Base-by-base conservation (phyloP, 37 sponge, comb jelly and placozoan genomes). In the Spongilla lacustris region DNA sequence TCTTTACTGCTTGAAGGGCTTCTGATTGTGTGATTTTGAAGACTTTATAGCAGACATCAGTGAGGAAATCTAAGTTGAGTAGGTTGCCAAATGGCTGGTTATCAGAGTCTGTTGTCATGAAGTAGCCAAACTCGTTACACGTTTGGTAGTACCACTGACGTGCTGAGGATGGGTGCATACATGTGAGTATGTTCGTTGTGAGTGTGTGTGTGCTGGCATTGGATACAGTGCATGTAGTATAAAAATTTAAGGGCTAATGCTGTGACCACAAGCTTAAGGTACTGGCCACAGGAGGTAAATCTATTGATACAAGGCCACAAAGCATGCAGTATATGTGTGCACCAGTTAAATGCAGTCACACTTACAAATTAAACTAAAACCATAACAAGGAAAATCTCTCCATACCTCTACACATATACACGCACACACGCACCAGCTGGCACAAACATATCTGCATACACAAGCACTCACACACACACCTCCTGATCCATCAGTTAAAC, bases 51-150 rank as follows among this genome's bases (percentile, higher is more conserved):
- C 96, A 96, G 41, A 81, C 73, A 48, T 91, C 69, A 32, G 86
- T 68, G 68, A 23, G 82, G 46, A 74, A 88, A 49, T 24, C 68
- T 50, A 91, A 69, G 2, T 92, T 48, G 67, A 96, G 79, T 23
- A 88, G 76, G 19, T 46, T 48, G 11, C 94, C 92, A 79, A 96
- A 96, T 0, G 89, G 89, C 35, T 93, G 91, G 58, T 77, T 17
- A 26, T 30, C 27, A 26, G 89, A 84, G 90, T 96, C 90, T 21
- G 94, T 75, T 13, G 95, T 96, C 86, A 91, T 94, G 82, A 76
- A 96, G 81, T 89, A 96, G 48, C 91, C 96, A 96, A 96, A 96
- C 78, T 93, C 92, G 4, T 74, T 86, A 82, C 96, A 96, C 0
- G 92, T 93, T 38, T 96, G 96, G 73, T 94, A 96, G 26, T 73